Conservation (phyloP, 1,140 invertebrate species). For the Atta cephalotes region DNA sequence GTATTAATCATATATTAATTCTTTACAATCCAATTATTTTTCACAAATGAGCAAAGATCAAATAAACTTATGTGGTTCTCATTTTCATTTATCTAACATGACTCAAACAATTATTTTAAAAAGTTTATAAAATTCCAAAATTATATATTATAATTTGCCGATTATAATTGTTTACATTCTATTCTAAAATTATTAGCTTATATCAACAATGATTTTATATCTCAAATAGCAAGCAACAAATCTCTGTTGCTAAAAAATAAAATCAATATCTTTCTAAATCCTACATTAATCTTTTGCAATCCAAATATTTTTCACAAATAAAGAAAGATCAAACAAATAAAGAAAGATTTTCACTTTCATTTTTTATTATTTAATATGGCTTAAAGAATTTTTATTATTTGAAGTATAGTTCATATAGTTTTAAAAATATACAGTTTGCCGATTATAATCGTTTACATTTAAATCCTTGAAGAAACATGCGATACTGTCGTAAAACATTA, state of each 20-base stretch:
- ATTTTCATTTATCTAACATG: not conserved
- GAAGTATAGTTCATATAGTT: not conserved
- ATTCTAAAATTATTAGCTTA: not conserved
- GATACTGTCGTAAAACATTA: not conserved
- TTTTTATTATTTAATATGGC: not conserved
- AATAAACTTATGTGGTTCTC: not conserved
- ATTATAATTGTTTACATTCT: not conserved
- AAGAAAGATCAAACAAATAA: not conserved
- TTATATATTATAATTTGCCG: not conserved
- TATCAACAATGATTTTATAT: not conserved
- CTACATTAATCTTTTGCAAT: not conserved
- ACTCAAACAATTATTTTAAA: not conserved
- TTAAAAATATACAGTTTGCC: not conserved
- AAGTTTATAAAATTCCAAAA: not conserved
- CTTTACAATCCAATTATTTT: not conserved
- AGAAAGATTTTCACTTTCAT: too few relatives aligned
- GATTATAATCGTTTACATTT: not conserved
- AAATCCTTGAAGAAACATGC: not conserved
- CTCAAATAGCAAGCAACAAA: conserved; percentile 3
- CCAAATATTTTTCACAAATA: not conserved
- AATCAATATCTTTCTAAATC: not conserved
- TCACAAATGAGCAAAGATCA: not conserved
- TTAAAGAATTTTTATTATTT: conserved; percentile 1
- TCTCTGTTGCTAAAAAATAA: not conserved
- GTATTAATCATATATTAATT: not conserved